Base-by-base conservation (phyloP, 2,113 vertebrate genomes). In the Athene cunicularia region DNA sequence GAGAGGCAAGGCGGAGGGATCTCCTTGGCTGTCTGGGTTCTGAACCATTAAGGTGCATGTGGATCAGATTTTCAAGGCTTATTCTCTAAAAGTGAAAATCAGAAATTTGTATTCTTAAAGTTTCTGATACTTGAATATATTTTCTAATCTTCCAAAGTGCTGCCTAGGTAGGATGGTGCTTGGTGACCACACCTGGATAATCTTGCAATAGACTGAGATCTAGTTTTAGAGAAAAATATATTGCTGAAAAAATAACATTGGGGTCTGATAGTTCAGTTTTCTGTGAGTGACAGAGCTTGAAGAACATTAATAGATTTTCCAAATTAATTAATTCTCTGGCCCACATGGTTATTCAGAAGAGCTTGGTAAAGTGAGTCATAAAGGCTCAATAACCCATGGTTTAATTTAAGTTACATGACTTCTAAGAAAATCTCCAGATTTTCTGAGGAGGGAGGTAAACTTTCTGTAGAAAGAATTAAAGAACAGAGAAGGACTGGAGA, bases 291-390 rank as follows among this genome's bases (percentile, higher is more conserved):
- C 91, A 87, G 76, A 80, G 39, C 56, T 91, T 60, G n/a, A 75
- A 91, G 72, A 90, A 41, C 64, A 84, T 68, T 35, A 85, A 94
- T 33, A 94, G 64, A 43, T 90, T 87, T 95, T 91, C 37, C 60
- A 96, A 89, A 96, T 80, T 80, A 92, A 91, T 96, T 79, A 80
- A 72, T 89, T 91, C 95, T 91, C 77, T 95, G 66, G 64, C 91
- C 91, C 49, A 87, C 80, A 0, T 79, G 35, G 73, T 90, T 97
- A 62, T 93, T 95, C 76, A 73, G 68, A 68, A 91, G 77, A 90
- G 37, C 84, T 81, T 70, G 32, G 49, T 84, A 49, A 86, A 75
- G 76, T 95, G 92, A 95, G 80, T 90, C 92, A 91, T 63, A 83
- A 79, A 82, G 52, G 73, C 79, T 96, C 67, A 64, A 49, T 16